Percentiles rank a stretch among this genome's conserved stretches.
phyloP scores from a whole-genome alignment of 2,888 invertebrate species.

The Eristalinus aeneus region DNA sequence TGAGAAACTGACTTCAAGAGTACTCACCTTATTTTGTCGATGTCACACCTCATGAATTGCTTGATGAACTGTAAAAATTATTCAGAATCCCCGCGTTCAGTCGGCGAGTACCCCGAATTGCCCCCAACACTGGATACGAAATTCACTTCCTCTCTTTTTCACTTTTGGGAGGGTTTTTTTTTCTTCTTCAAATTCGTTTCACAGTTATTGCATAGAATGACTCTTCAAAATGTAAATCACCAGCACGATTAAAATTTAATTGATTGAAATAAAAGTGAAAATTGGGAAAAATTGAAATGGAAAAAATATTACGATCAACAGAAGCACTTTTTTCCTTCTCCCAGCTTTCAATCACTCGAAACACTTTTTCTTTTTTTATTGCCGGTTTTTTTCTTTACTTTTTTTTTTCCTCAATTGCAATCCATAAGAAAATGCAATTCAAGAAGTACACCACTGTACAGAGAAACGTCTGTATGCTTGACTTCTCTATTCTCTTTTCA shows the following conservation, averaged over 20 bases:
- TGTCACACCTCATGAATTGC: slow-evolving; percentile 68
- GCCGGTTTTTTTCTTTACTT: slow-evolving; percentile 37
- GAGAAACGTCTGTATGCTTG: neutral
- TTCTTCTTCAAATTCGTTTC: neutral
- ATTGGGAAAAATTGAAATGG: slow-evolving; percentile 15
- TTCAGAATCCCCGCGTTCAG: slow-evolving; percentile 21
- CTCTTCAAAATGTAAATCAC: slow-evolving; percentile 25
- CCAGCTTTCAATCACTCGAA: slow-evolving; percentile 50
- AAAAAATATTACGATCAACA: slow-evolving; percentile 5
- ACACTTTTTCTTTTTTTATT: slow-evolving; percentile 57
- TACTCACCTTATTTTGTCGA: slow-evolving; percentile 65
- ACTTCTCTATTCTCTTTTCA: slow-evolving; percentile 44
- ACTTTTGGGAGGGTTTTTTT: neutral
- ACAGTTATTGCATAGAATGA: slow-evolving; percentile 22
- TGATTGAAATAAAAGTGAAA: slow-evolving; percentile 39
- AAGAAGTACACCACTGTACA: slow-evolving; percentile 46
- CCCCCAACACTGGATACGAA: neutral
- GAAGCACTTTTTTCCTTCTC: slow-evolving; percentile 55
- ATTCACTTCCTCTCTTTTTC: neutral
- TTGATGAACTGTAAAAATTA: slow-evolving; percentile 50
- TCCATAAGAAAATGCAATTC: slow-evolving; percentile 54
- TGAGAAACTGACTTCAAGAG: neutral
- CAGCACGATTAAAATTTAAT: slow-evolving; percentile 26
- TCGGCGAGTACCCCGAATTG: slow-evolving; percentile 23
- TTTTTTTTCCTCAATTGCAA: slow-evolving; percentile 51